Evolutionary conservation across 2,888 invertebrate species (phyloP).

Genomic region (Dynastes maya): DNA sequence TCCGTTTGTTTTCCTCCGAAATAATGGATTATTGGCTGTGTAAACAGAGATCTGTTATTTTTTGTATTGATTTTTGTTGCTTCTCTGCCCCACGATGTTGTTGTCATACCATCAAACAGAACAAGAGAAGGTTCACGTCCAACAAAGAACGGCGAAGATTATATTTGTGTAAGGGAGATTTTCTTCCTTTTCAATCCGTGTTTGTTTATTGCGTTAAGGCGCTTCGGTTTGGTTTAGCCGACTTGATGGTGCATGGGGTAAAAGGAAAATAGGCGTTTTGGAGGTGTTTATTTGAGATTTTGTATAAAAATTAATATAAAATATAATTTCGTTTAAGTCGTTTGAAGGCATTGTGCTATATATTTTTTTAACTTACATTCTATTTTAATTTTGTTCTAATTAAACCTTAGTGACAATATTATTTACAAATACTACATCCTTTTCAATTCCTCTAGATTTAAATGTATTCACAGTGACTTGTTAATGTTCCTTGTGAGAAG

Average conservation of each 20-base stretch:
- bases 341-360: no score
- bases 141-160: conserved; percentile 21
- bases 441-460: no score
- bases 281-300: neutral
- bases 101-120: neutral
- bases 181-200: conserved; percentile 25
- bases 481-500: no score
- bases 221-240: neutral
- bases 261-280: neutral
- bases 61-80: conserved; percentile 43
- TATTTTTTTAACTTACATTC: no score
- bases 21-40: conserved; percentile 36
- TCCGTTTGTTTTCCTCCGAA: conserved; percentile 34
- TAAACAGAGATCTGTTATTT: conserved; percentile 34
- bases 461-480: no score
- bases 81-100: conserved; percentile 2
- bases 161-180: conserved; percentile 31
- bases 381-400: no score
- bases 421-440: no score
- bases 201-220: conserved; percentile 39
- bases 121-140: neutral
- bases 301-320: no score
- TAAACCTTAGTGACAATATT: no score
- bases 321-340: no score
- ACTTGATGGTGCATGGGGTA: neutral